Evolutionary conservation across 2,113 vertebrate genomes (phyloP), one percentile per base, ranked within the genome.

Genomic region (Cyanocitta stelleri): DNA sequence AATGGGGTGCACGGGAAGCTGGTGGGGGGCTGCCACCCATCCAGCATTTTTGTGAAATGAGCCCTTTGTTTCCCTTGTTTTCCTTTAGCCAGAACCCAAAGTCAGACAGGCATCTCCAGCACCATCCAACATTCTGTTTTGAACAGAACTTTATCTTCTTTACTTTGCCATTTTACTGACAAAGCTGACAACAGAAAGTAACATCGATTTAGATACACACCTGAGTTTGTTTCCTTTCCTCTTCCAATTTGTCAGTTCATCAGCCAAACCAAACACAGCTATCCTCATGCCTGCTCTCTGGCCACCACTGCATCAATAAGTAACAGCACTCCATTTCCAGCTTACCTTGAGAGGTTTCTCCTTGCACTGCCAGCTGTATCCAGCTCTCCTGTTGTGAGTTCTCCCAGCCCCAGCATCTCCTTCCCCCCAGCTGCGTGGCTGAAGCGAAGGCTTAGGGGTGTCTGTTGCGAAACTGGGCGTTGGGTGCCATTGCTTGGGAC

Each of bases 231-330:
- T 90, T 92, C 71, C 55, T 80, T 88, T 66, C 76, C 63, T 76
- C 43, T 59, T 71, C 83, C 55, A 27, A 2, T 48, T 41, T 5
- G 7, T 73, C 54, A 80, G 88, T 37, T 88, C 85, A 63, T 72
- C 59, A 90, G 90, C 88, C 90, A 95, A 92, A 77, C 33, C 59
- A 93, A 93, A 86, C 79, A 66, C 33, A 74, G 27, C 29, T 5
- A 1, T 59, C 63, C 59, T 64, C 33, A 48, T 1, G 16, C 55
- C 83, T 23, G 16, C 41, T 76, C 54, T 49, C 54, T 2, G 1
- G 29, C 29, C 37, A 86, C 48, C 29, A 6, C 72, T 62, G 48
- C 30, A 63, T 46, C 79, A 90, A n/a, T 69, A 88, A 91, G 66
- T 26, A 80, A 43, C 46, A 73, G 16, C 0, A 0, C 16, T 83